A percentile compares a stretch with the other conserved stretches of the same genome.
Evolutionary conservation across 2,797 vertebrate species (phyloP).

Genomic region (Bufotes viridis): DNA sequence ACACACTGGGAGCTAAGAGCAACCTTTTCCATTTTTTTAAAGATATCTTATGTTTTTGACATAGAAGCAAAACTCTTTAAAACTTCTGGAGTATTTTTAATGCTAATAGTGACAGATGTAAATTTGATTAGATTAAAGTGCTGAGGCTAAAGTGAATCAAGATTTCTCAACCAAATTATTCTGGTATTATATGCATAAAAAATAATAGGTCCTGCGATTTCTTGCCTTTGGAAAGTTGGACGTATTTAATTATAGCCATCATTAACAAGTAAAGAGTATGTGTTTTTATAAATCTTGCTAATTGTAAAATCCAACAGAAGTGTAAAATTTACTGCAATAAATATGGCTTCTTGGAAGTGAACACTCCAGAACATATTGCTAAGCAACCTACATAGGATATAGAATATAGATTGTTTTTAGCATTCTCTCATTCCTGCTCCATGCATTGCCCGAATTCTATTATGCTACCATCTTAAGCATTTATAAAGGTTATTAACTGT

Average conservation of each 20-base stretch:
- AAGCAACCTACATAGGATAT: background rate
- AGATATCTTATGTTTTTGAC: background rate
- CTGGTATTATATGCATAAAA: conserved; percentile 43
- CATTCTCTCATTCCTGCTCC: background rate
- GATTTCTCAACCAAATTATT: conserved; percentile 30
- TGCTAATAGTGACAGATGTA: conserved; percentile 42
- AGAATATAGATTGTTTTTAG: background rate
- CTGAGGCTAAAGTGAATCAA: conserved; percentile 31
- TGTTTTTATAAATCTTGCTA: conserved; percentile 25
- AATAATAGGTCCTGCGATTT: conserved; percentile 32
- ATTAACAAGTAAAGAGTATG: conserved; percentile 30
- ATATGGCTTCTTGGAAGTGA: background rate
- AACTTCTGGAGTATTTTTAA: conserved; percentile 8
- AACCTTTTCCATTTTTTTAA: background rate
- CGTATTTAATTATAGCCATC: conserved; percentile 34
- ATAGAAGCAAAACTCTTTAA: background rate
- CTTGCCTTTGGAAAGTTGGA: conserved; percentile 3
- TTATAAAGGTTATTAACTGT: conserved; percentile 11
- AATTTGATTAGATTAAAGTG: conserved; percentile 42
- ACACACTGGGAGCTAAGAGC: background rate
- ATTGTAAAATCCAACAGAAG: conserved; percentile 4
- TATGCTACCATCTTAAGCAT: background rate
- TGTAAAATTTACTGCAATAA: conserved; percentile 5
- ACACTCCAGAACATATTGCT: conserved; percentile 9
- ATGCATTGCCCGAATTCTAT: background rate